Conservation (phyloP, 2,113 vertebrate species). For the Megaceryle torquata region DNA sequence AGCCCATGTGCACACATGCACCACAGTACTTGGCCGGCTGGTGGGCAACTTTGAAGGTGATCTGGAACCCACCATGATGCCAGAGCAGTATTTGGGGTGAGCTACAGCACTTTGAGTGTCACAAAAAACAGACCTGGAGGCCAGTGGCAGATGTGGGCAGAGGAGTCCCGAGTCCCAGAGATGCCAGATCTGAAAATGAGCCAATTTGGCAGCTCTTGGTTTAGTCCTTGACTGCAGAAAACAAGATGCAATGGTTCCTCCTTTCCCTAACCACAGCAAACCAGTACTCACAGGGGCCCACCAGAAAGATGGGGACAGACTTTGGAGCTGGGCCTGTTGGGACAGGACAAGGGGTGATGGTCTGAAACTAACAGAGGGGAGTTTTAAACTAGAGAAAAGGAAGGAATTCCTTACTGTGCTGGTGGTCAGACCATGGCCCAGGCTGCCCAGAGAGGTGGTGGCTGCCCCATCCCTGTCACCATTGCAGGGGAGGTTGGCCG, state of each 20-base stretch:
- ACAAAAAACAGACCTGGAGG: accelerated
- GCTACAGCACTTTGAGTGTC: neutral
- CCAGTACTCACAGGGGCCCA: neutral
- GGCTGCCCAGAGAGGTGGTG: neutral
- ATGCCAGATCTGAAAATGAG: neutral
- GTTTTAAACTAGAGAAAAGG: neutral
- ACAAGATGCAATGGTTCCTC: neutral
- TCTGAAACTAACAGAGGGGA: neutral
- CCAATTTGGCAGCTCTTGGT: neutral
- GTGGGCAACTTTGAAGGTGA: accelerated
- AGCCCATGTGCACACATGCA: accelerated
- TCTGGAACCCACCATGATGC: accelerated
- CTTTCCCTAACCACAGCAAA: neutral
- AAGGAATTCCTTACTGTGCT: neutral
- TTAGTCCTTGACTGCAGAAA: neutral
- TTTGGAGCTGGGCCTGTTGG: neutral
- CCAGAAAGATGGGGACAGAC: neutral
- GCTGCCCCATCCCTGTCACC: neutral
- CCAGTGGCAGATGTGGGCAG: neutral
- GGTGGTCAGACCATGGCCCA: neutral
- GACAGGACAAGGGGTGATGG: neutral
- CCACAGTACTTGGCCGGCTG: accelerated
- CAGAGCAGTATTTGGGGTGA: neutral
- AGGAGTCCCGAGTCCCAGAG: neutral
- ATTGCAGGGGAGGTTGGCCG: neutral